Percentiles rank a stretch among this genome's conserved stretches.
Conservation (phyloP, 2,113 vertebrate species). For the Pygoscelis adeliae region DNA sequence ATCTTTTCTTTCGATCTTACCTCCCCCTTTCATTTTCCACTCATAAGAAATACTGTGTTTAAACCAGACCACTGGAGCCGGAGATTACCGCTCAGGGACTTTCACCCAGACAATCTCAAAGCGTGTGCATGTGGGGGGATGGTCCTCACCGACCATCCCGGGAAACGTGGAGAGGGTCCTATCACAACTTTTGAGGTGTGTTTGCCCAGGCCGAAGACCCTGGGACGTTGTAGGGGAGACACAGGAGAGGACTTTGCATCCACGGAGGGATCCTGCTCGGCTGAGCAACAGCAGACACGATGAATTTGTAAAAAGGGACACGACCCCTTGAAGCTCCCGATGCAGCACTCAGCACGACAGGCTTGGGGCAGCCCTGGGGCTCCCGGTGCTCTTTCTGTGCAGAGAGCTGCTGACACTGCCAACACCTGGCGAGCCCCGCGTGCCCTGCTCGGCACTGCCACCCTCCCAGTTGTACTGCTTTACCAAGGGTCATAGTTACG, state of each 20-base stretch:
- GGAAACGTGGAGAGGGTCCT: background rate
- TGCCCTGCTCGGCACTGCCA: background rate
- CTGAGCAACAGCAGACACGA: background rate
- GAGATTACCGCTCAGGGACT: background rate
- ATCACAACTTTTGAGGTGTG: background rate
- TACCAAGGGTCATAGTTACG: background rate
- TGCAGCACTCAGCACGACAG: background rate
- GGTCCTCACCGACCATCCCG: no score
- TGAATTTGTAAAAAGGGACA: background rate
- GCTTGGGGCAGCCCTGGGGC: background rate
- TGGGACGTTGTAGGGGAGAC: no score
- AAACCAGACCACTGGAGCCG: background rate
- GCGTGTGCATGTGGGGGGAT: background rate
- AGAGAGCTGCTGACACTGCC: background rate
- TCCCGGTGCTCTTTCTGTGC: background rate
- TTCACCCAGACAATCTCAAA: background rate
- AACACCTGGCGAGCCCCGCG: accelerated
- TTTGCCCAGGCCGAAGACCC: background rate
- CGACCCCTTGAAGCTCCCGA: background rate
- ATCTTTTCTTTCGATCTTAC: background rate
- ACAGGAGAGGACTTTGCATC: background rate
- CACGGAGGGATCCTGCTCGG: background rate
- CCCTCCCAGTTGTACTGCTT: background rate
- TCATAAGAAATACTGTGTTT: background rate
- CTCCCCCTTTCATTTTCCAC: background rate